Conservation (phyloP, 2,888 invertebrate species). For the Lasioglossum figueresi region DNA sequence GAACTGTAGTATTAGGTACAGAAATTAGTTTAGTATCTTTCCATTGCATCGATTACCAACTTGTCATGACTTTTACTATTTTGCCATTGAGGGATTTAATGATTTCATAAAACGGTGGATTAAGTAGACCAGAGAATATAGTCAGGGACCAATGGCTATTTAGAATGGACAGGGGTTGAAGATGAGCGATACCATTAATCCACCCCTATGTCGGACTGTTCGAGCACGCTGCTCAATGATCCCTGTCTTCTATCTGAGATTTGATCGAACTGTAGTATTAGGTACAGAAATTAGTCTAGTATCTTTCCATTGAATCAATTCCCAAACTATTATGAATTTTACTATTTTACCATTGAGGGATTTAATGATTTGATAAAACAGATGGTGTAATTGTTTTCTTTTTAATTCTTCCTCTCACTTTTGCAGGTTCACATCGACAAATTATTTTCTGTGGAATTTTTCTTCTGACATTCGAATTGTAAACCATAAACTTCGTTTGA, state of each 20-base stretch:
- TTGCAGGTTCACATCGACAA: neutral
- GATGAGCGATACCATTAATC: slow-evolving; percentile 8
- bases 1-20: neutral
- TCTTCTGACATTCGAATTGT: neutral
- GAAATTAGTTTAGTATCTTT: neutral
- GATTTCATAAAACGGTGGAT: neutral
- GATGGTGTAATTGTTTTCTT: neutral
- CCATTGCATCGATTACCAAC: neutral
- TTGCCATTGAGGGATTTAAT: neutral
- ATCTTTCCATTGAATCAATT: neutral
- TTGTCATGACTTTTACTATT: too few relatives aligned
- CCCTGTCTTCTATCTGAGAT: neutral
- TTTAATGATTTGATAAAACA: neutral
- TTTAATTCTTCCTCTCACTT: neutral
- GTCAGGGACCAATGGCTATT: neutral
- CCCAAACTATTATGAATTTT: too few relatives aligned
- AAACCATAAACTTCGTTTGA: neutral
- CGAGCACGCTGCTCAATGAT: too few relatives aligned
- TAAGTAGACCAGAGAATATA: neutral
- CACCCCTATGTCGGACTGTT: neutral
- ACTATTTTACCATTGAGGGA: too few relatives aligned
- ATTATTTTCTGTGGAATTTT: neutral
- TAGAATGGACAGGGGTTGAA: slow-evolving; percentile 10
- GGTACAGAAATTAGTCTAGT: neutral
- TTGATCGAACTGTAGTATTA: neutral